These are phyloP conservation scores for Pelecanus crispus DNA, from an alignment of 2,113 vertebrate species.

Conservation along the genomic window DNA sequence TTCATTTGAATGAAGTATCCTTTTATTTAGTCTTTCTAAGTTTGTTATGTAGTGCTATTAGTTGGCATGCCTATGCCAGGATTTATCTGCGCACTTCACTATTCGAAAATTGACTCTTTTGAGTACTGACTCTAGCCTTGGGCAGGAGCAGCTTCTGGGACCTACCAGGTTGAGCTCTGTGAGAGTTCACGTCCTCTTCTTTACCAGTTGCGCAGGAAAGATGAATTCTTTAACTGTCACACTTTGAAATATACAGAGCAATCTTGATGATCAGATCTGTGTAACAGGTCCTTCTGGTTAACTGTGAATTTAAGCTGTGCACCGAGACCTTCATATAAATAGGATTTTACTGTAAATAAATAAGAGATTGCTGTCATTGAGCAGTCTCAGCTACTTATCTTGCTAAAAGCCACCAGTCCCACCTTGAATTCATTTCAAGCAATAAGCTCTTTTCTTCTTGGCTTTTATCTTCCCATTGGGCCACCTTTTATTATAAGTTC, in stretches of 20 bases:
- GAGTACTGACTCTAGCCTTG: not conserved
- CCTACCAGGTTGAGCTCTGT: not conserved
- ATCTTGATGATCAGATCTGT: not conserved
- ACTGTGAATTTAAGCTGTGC: not conserved
- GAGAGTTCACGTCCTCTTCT: not conserved
- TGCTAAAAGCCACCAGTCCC: not conserved
- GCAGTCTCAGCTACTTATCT: not conserved
- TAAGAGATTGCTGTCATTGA: not conserved
- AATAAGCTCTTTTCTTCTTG: constrained; percentile 8
- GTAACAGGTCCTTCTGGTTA: not conserved
- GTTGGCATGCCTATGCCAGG: not conserved
- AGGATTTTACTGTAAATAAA: constrained; percentile 25
- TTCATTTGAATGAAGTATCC: not conserved
- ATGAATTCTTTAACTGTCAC: not conserved
- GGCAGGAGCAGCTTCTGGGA: not conserved
- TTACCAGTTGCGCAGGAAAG: not conserved
- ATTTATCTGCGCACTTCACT: not conserved
- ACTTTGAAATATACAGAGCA: not conserved
- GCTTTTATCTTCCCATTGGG: constrained; percentile 29
- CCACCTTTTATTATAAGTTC: constrained; percentile 27
- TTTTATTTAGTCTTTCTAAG: not conserved
- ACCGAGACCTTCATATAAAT: not conserved
- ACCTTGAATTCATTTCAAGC: constrained; percentile 3
- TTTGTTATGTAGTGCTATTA: not conserved
- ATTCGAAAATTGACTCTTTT: not conserved